phyloP scores from a whole-genome alignment of 2,113 vertebrate species.

The Eptesicus fuscus region DNA sequence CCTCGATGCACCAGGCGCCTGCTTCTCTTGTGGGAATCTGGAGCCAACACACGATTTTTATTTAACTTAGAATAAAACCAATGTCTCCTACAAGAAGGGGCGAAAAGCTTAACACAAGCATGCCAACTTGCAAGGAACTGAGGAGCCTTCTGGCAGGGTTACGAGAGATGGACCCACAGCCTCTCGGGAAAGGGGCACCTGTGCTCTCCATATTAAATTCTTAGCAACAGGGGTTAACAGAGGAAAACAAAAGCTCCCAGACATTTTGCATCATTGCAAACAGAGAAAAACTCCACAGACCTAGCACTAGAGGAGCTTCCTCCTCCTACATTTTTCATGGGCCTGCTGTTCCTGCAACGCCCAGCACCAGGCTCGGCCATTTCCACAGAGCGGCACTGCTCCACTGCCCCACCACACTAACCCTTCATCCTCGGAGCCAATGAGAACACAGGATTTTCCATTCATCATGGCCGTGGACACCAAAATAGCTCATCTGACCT shows the following conservation, averaged over 20 bases:
- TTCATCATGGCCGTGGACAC: slow-evolving; percentile 42
- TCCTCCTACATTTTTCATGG: slow-evolving; percentile 61
- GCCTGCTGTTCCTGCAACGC: slow-evolving; percentile 54
- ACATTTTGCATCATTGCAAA: slow-evolving; percentile 29
- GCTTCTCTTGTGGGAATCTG: slow-evolving; percentile 35
- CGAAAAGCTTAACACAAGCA: slow-evolving; percentile 50
- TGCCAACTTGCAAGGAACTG: not conserved
- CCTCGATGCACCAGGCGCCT: slow-evolving; percentile 38
- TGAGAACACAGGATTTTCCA: slow-evolving; percentile 43
- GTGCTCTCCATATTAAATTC: slow-evolving; percentile 46
- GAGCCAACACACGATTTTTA: slow-evolving; percentile 40
- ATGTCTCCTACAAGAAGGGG: slow-evolving; percentile 1
- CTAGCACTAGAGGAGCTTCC: not conserved
- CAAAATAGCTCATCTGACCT: slow-evolving; percentile 50
- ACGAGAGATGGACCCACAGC: slow-evolving; percentile 28
- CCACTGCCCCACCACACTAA: not conserved
- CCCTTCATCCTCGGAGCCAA: slow-evolving; percentile 55
- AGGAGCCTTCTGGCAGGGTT: not conserved
- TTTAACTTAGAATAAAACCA: slow-evolving; percentile 54
- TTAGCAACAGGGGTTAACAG: slow-evolving; percentile 47
- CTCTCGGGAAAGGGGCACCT: not conserved
- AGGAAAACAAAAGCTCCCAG: slow-evolving; percentile 46
- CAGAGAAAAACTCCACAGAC: not conserved
- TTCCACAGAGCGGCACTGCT: slow-evolving; percentile 26
- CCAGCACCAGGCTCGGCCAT: slow-evolving; percentile 41